Conservation (phyloP, 2,888 invertebrate species). For the Lycaena phlaeas region DNA sequence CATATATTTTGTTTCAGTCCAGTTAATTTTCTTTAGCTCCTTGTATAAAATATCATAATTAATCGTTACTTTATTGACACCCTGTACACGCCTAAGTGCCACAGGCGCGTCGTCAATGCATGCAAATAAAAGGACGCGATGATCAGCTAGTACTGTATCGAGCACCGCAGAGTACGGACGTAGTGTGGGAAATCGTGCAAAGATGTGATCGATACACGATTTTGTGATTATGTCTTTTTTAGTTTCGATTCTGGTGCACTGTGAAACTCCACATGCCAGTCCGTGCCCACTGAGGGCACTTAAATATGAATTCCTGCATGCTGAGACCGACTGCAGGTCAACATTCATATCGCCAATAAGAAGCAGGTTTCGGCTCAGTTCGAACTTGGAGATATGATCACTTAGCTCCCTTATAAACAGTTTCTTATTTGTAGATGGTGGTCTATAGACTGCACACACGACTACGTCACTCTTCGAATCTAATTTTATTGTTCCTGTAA, state of each 20-base stretch:
- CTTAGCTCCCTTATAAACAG: conserved; percentile 13
- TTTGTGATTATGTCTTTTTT: conserved; percentile 9
- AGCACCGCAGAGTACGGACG: conserved; percentile 16
- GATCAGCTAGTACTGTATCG: conserved; percentile 14
- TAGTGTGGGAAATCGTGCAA: conserved; percentile 12
- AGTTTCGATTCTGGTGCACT: conserved; percentile 15
- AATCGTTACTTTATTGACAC: background rate
- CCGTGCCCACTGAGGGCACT: conserved; percentile 6
- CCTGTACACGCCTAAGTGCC: background rate
- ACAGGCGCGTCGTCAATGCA: conserved; percentile 1
- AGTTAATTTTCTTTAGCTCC: too few relatives aligned
- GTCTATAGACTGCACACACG: conserved; percentile 15
- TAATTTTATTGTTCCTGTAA: conserved; percentile 8
- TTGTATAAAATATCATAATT: too few relatives aligned
- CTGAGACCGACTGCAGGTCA: conserved; percentile 6
- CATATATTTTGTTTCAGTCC: background rate
- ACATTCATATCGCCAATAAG: conserved; percentile 15
- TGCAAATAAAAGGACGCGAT: conserved; percentile 6
- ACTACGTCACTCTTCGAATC: background rate
- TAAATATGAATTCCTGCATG: background rate
- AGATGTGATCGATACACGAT: conserved; percentile 17
- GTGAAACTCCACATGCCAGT: conserved; percentile 12
- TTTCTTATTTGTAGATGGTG: conserved; percentile 13
- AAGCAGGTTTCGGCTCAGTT: conserved; percentile 4
- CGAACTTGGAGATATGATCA: background rate